Evolutionary conservation across 1,140 invertebrate species (phyloP), one percentile per base, ranked within the genome.

Genomic region (Drosophila ananassae): DNA sequence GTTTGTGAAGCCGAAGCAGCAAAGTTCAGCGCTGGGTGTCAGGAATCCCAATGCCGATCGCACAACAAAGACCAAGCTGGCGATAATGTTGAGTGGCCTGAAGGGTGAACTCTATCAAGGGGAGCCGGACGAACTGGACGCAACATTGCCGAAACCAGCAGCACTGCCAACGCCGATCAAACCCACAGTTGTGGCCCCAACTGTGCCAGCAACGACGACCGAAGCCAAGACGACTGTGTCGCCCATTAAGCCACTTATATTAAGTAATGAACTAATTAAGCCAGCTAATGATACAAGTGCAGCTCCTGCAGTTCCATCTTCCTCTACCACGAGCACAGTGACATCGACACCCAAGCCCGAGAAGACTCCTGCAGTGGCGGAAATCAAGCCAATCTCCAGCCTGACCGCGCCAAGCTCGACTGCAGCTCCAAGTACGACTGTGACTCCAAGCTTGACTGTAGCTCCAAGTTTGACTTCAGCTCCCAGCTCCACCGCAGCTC

Each of bases 1-100:
- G 37, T 92, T 92, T 59, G 90, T 92, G 0, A 89, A 91, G 37
- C 91, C 91, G 2, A 92, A 92, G 55, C 76, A 82, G 32, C 58
- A 73, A 1, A 52, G 76, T 10, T 59, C 84, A 0, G 47, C 54
- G 10, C 48, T 50, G 2, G 75, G 52, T 6, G 32, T 37, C 0
- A 83, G 73, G 46, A 90, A 87, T 56, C 73, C 69, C 5, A 53
- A 73, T 8, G 56, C 92, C 17, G 91, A 92, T 30, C 80, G 87
- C n/a, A 90, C 77, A 7, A 77, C 92, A 32, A 92, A 91, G 66
- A 85, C 81, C 2, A 92, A 92, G 59, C 51, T 92, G 37, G 87
- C 91, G 0, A 54, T 91, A 3, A 91, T 92, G 89, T 56, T 92
- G 7, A 91, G 84, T 48, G 89, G 90, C 1, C 50, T 92, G 7